These are phyloP conservation scores for Lasius platythorax DNA, from an alignment of 2,888 invertebrate species.

Conservation along the genomic window DNA sequence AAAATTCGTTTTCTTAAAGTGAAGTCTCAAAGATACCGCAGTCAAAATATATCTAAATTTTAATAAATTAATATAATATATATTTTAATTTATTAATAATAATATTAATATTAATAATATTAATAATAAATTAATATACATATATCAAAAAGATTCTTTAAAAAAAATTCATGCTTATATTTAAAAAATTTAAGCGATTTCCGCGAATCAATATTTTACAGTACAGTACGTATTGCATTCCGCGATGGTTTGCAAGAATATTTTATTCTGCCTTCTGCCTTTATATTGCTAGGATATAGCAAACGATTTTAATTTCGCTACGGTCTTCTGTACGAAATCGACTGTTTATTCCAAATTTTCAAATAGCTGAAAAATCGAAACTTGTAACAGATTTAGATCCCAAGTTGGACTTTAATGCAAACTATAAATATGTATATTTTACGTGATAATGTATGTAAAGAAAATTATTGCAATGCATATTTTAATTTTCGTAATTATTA, in stretches of 20 bases:
- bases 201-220: neutral
- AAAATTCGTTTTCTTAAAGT: neutral
- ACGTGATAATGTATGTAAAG: neutral
- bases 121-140: neutral
- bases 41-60: too few relatives aligned
- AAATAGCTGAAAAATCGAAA: slow-evolving; percentile 8
- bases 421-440: neutral
- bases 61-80: too few relatives aligned
- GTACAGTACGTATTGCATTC: neutral
- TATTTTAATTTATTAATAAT: too few relatives aligned
- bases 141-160: neutral
- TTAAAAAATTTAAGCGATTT: too few relatives aligned
- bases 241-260: neutral
- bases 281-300: neutral
- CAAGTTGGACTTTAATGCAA: neutral
- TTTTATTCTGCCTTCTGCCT: neutral
- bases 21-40: neutral
- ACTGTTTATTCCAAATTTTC: neutral
- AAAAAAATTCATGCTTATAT: too few relatives aligned
- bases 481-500: neutral
- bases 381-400: neutral
- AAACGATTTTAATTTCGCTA: neutral
- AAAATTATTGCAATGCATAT: neutral
- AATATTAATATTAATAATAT: too few relatives aligned
- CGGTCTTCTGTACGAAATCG: neutral